Percentiles rank a stretch among this genome's conserved stretches.
Evolutionary conservation across 2,888 invertebrate species (phyloP).

Genomic region (Panorpa germanica): DNA sequence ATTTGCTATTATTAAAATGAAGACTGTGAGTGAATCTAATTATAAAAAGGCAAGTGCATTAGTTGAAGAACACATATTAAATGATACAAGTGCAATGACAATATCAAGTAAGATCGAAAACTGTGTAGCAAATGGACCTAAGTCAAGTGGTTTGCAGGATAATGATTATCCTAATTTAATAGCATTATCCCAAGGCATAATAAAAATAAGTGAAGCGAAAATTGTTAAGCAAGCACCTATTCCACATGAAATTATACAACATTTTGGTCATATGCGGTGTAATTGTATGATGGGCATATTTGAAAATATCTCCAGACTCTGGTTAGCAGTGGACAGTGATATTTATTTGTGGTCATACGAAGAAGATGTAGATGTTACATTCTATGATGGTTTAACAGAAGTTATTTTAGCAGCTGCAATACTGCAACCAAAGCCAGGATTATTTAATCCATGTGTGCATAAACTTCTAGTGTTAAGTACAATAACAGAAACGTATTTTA

Average conservation of each 20-base stretch:
- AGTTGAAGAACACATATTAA: no score
- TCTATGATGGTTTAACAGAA: slow-evolving; percentile 88
- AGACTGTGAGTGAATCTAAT: no score
- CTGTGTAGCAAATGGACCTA: no score
- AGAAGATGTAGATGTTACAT: slow-evolving; percentile 86
- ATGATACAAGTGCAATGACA: no score
- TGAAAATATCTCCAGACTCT: slow-evolving; percentile 88
- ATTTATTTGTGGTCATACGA: slow-evolving; percentile 98
- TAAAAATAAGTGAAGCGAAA: slow-evolving; percentile 58
- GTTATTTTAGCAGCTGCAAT: slow-evolving; percentile 87
- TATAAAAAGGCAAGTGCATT: no score
- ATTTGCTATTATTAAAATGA: no score
- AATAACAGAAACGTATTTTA: slow-evolving; percentile 84
- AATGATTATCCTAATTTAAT: slow-evolving; percentile 76
- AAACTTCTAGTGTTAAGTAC: slow-evolving; percentile 83
- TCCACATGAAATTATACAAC: slow-evolving; percentile 86
- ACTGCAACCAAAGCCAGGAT: slow-evolving; percentile 70
- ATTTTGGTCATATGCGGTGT: slow-evolving; percentile 89
- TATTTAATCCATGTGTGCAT: slow-evolving; percentile 80
- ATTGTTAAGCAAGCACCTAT: slow-evolving; percentile 70
- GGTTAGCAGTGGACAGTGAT: slow-evolving; percentile 95
- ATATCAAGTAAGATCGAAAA: no score
- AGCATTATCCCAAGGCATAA: slow-evolving; percentile 42
- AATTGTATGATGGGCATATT: slow-evolving; percentile 96
- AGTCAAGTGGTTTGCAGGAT: slow-evolving; percentile 79